Conservation (phyloP, 2,888 invertebrate genomes). For the Drosophila ezoana region DNA sequence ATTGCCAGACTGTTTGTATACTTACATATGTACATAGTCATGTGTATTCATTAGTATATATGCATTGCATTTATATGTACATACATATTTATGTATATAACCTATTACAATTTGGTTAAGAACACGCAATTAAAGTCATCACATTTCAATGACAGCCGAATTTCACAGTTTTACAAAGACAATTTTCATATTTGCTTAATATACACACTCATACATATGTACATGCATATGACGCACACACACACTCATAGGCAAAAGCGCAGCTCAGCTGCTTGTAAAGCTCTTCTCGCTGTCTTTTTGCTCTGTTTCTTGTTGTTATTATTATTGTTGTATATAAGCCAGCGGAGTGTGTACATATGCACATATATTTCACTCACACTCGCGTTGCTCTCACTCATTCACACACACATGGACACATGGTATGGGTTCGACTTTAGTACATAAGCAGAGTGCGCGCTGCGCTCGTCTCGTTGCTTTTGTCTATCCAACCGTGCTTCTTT, state of each 20-base stretch:
- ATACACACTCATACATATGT: slow-evolving; percentile 11
- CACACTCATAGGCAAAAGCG: slow-evolving; percentile 30
- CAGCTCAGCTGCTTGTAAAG: slow-evolving; percentile 57
- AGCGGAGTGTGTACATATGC: slow-evolving; percentile 10
- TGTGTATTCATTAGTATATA: slow-evolving; percentile 9
- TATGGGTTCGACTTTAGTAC: slow-evolving; percentile 68
- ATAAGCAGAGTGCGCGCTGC: slow-evolving; percentile 55
- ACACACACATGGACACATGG: slow-evolving; percentile 5
- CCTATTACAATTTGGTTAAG: slow-evolving; percentile 3
- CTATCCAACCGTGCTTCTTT: slow-evolving; percentile 72
- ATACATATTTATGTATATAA: background rate
- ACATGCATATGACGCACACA: slow-evolving; percentile 8
- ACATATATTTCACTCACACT: slow-evolving; percentile 31
- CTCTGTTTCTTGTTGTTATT: slow-evolving; percentile 41
- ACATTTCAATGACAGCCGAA: slow-evolving; percentile 34
- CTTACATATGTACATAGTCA: slow-evolving; percentile 6
- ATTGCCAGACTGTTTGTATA: slow-evolving; percentile 8
- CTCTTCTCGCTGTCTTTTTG: slow-evolving; percentile 45
- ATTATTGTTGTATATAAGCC: slow-evolving; percentile 43
- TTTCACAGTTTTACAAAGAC: slow-evolving; percentile 54
- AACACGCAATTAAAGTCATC: slow-evolving; percentile 31
- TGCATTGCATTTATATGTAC: background rate
- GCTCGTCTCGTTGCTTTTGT: slow-evolving; percentile 67
- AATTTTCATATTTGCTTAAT: slow-evolving; percentile 49
- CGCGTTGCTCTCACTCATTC: slow-evolving; percentile 25